Evolutionary conservation across 1,140 invertebrate species (phyloP).

Genomic region (Cataglyphis hispanica): DNA sequence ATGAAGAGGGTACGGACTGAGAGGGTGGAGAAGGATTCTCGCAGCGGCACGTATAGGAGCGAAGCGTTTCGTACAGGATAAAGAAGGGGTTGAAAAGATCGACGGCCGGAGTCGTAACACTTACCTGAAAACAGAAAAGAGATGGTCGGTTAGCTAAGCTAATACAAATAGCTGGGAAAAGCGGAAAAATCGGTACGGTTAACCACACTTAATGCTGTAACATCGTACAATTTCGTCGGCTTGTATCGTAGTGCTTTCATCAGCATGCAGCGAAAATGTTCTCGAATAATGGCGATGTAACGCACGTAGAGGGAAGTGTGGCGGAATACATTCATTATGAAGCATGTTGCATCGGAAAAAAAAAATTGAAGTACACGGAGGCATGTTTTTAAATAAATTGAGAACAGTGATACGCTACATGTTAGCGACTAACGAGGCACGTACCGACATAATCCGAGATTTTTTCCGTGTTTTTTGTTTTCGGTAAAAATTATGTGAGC

Average conservation of each 20-base stretch:
- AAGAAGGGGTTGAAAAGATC: conserved; percentile 18
- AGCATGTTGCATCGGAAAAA: conserved; percentile 10
- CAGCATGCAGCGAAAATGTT: conserved; percentile 17
- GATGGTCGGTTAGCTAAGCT: conserved; percentile 75
- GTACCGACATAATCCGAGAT: conserved; percentile 43
- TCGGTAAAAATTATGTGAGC: conserved; percentile 23
- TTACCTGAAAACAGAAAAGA: conserved; percentile 79
- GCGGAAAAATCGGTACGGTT: conserved; percentile 40
- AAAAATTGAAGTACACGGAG: conserved; percentile 34
- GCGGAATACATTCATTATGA: conserved; percentile 50
- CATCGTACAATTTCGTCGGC: not conserved
- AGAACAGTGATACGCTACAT: conserved; percentile 29
- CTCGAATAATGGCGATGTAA: conserved; percentile 13
- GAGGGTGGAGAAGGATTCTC: conserved; percentile 45
- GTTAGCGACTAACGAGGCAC: conserved; percentile 52
- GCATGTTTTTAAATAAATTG: conserved; percentile 60
- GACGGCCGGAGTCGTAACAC: conserved; percentile 59
- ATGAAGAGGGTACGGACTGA: conserved; percentile 16
- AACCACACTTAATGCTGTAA: conserved; percentile 49
- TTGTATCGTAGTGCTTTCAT: conserved; percentile 21
- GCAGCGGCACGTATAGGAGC: conserved; percentile 30
- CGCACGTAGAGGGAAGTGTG: not conserved
- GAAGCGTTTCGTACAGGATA: not conserved
- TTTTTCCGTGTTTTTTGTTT: conserved; percentile 7
- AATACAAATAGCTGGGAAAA: conserved; percentile 74